Evolutionary conservation across 2,797 vertebrate species (phyloP).

Genomic region (Vespertilio murinus): DNA sequence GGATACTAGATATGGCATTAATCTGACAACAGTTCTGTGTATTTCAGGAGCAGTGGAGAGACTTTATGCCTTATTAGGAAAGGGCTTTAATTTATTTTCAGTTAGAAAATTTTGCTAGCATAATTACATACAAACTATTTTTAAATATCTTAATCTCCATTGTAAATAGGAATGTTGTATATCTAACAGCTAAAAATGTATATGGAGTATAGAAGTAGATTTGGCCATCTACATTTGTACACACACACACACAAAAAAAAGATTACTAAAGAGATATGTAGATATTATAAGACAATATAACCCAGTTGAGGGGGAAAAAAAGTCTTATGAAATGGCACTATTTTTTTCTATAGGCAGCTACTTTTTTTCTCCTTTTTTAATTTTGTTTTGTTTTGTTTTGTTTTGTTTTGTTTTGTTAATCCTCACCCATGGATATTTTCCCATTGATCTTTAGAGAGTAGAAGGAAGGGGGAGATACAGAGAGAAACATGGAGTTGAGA

Average conservation of each 20-base stretch:
- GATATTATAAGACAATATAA: slow-evolving; percentile 67
- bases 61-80: slow-evolving; percentile 48
- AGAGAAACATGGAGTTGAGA: too few relatives aligned
- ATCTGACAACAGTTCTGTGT: slow-evolving; percentile 37
- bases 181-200: background rate
- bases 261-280: slow-evolving; percentile 5
- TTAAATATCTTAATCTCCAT: slow-evolving; percentile 37
- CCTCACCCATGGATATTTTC: too few relatives aligned
- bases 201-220: background rate
- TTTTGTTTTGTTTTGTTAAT: too few relatives aligned
- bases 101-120: background rate
- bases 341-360: slow-evolving; percentile 41
- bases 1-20: background rate
- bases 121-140: slow-evolving; percentile 43
- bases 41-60: background rate
- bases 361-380: slow-evolving; percentile 24
- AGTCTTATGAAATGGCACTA: slow-evolving; percentile 40
- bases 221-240: background rate
- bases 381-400: too few relatives aligned
- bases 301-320: background rate
- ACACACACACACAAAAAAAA: background rate
- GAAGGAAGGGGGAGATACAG: too few relatives aligned
- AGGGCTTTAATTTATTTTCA: slow-evolving; percentile 23
- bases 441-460: too few relatives aligned
- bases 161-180: background rate